Conservation (phyloP, 1,140 invertebrate genomes). For the Steinernema khuongi region DNA sequence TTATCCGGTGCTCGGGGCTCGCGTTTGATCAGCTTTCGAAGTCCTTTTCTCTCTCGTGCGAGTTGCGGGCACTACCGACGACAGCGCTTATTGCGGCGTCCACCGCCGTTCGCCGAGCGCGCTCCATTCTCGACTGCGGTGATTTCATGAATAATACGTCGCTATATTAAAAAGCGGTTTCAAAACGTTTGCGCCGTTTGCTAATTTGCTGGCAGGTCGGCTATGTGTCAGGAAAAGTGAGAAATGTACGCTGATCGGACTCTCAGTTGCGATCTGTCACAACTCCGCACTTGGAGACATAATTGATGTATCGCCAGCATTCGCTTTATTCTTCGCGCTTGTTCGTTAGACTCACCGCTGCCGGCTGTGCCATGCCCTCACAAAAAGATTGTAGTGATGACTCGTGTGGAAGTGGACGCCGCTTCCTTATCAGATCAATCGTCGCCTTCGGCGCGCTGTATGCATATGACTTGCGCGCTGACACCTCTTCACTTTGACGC, state of each 20-base stretch:
- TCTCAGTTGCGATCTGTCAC: background rate
- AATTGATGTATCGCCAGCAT: background rate
- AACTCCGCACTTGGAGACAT: background rate
- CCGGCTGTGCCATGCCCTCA: background rate
- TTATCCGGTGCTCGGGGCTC: background rate
- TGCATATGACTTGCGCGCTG: background rate
- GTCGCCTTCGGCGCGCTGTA: background rate
- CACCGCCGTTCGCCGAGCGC: background rate
- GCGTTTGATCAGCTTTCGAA: conserved; percentile 3
- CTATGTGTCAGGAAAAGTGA: background rate
- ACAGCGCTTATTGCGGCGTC: conserved; percentile 10
- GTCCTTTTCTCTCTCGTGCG: background rate
- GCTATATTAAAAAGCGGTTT: conserved; percentile 2
- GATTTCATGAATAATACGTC: background rate
- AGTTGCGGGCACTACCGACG: background rate
- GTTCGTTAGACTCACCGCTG: background rate
- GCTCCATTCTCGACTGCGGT: background rate
- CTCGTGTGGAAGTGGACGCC: background rate
- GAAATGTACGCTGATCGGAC: background rate
- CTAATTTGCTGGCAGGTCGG: background rate
- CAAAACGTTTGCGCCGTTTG: background rate
- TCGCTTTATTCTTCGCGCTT: background rate
- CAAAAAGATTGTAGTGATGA: background rate
- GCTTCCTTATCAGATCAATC: conserved; percentile 11
- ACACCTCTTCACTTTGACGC: background rate